phyloP scores from a whole-genome alignment of 2,113 vertebrate species.

The Lophura nycthemera region DNA sequence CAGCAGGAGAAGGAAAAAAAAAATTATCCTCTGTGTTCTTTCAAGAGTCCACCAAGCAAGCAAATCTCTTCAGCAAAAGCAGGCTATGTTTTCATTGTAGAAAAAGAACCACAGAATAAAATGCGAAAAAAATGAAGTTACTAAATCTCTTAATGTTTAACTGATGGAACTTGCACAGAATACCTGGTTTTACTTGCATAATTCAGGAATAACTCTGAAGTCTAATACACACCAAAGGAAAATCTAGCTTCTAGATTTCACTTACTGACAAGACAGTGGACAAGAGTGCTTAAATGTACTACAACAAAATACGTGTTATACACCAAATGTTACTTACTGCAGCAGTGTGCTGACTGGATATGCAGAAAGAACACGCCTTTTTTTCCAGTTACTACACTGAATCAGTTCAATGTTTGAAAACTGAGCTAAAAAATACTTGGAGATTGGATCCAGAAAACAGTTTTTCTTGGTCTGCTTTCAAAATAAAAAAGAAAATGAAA shows the following conservation, averaged over 20 bases:
- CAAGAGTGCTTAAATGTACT: neutral
- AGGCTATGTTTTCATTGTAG: neutral
- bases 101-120: neutral
- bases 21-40: rapidly evolving
- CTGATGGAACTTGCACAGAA: neutral
- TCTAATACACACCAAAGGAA: neutral
- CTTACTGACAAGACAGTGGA: neutral
- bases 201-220: neutral
- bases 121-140: rapidly evolving
- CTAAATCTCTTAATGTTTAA: neutral
- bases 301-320: neutral
- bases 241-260: neutral
- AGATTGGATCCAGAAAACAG: neutral
- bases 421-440: neutral
- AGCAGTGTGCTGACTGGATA: neutral
- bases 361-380: neutral
- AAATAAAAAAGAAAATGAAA: neutral
- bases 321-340: neutral
- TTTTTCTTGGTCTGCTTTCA: neutral
- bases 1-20: neutral
- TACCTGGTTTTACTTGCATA: neutral
- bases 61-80: neutral
- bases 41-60: neutral
- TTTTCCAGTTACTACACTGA: neutral
- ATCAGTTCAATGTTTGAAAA: neutral